Evolutionary conservation across 2,888 invertebrate species (phyloP).

Genomic region (Drosophila bunnanda): DNA sequence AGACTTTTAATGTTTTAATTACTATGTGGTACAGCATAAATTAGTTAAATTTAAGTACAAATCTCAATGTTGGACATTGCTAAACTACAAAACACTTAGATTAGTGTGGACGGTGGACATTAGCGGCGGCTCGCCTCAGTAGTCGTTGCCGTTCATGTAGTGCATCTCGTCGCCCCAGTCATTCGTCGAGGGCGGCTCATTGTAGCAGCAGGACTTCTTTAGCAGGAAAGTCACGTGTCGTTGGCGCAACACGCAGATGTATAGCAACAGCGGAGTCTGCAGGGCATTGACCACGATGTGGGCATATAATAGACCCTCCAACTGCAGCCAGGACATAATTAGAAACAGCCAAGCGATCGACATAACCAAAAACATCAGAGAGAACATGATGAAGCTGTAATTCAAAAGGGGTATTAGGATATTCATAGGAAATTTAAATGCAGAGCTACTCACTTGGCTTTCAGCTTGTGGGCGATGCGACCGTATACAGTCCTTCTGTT

Average conservation of each 20-base stretch:
- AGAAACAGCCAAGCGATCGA: constrained; percentile 91
- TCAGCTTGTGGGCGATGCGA: constrained; percentile 93
- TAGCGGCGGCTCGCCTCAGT: constrained; percentile 53
- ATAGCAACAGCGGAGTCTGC: constrained; percentile 90
- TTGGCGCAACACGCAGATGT: constrained; percentile 91
- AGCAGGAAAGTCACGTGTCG: constrained; percentile 92
- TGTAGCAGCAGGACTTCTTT: constrained; percentile 92
- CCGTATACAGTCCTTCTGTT: constrained; percentile 93
- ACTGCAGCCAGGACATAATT: constrained; percentile 90
- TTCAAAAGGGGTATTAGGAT: background rate
- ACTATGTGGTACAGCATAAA: constrained; percentile 46
- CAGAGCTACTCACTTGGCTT: constrained; percentile 88
- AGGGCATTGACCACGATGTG: constrained; percentile 91
- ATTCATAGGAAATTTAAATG: background rate
- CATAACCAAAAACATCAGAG: constrained; percentile 91
- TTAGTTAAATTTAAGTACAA: constrained; percentile 66
- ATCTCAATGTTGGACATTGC: constrained; percentile 76
- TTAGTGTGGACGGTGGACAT: constrained; percentile 30
- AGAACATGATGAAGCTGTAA: constrained; percentile 92
- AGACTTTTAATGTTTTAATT: constrained; percentile 55
- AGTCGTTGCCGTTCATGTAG: constrained; percentile 90
- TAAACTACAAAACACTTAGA: constrained; percentile 63
- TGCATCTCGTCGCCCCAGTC: constrained; percentile 96
- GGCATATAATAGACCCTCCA: constrained; percentile 90
- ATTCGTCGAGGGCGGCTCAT: constrained; percentile 89